Conservation (phyloP, 2,888 invertebrate species). For the Zhuqinia jingwanae region DNA sequence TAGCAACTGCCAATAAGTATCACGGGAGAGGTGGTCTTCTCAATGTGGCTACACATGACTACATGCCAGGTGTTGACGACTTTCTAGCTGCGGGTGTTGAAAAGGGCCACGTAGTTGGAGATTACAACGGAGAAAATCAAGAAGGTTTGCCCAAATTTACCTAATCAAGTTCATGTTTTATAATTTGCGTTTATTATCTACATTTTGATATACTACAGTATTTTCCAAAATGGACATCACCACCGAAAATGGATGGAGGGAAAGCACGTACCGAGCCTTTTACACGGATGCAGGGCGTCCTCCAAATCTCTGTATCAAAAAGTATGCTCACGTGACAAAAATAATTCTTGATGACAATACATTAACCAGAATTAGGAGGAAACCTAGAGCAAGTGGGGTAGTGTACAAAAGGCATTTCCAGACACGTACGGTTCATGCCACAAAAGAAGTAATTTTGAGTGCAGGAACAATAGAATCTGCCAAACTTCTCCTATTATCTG, state of each 20-base stretch:
- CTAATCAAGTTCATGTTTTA: not conserved
- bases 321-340: constrained; percentile 70
- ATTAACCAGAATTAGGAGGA: constrained; percentile 11
- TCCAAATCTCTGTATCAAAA: constrained; percentile 68
- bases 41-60: constrained; percentile 22
- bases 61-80: constrained; percentile 48
- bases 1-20: too few relatives aligned
- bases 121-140: constrained; percentile 57
- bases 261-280: constrained; percentile 53
- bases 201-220: not conserved
- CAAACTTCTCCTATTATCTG: constrained; percentile 55
- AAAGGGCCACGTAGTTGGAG: constrained; percentile 45
- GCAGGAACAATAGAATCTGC: constrained; percentile 60
- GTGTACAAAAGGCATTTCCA: constrained; percentile 22
- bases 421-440: constrained; percentile 24
- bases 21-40: constrained; percentile 60
- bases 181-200: too few relatives aligned
- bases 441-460: constrained; percentile 63
- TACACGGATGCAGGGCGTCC: constrained; percentile 53
- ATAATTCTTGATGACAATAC: too few relatives aligned
- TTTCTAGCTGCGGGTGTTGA: constrained; percentile 56
- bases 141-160: constrained; percentile 10
- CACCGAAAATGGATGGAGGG: constrained; percentile 58
- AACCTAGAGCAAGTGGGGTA: constrained; percentile 53
- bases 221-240: constrained; percentile 55